Base-by-base conservation (phyloP, 30 jellyfish, hydroid and myxozoan genomes). In the Aurelia aurita region DNA sequence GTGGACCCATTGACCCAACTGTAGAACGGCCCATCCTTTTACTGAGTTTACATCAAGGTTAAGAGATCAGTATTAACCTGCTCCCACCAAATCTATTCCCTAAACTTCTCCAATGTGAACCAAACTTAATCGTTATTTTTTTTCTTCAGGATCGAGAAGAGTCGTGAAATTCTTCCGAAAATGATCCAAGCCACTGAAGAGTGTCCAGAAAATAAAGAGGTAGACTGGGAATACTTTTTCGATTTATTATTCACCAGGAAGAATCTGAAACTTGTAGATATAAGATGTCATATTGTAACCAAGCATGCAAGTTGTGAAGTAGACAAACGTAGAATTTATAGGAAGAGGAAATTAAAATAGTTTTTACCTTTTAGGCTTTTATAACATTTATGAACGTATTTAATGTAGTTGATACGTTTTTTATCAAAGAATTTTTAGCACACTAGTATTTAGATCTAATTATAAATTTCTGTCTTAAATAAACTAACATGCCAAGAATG, bases 221-320 rank as follows among this genome's bases (percentile, higher is more conserved):
- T 93, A 15, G 77, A 93, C 74, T 63, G 93, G 94, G 69, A 67
- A 29, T 93, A 93, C 60, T 93, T 93, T 72, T 88, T 26, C 53
- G 75, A 72, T 10, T 72, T 93, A 13, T 74, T 93, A 61, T 93
- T 93, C 68, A 88, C 98, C 10, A 28, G 79, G n/a, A 79, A 57
- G 53, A 93, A 93, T 46, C 73, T 93, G 73, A 88, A 79, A 49
- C 88, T 93, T 7, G 98, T 93, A 2, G 98, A 93, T 72, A 79
- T 93, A 22, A 79, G 98, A 13, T 93, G 98, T 54, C 98, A 93
- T 71, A 68, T 68, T 13, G 77, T 89, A 62, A 85, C 94, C 20
- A 27, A 72, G 21, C 98, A 93, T 58, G 55, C 60, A 3, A 74
- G 46, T 29, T 72, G 49, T 39, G 64, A 39, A 55, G 91, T 87